These are phyloP conservation scores for Chelonus insularis DNA, from an alignment of 1,140 invertebrate genomes.

Conservation along the genomic window DNA sequence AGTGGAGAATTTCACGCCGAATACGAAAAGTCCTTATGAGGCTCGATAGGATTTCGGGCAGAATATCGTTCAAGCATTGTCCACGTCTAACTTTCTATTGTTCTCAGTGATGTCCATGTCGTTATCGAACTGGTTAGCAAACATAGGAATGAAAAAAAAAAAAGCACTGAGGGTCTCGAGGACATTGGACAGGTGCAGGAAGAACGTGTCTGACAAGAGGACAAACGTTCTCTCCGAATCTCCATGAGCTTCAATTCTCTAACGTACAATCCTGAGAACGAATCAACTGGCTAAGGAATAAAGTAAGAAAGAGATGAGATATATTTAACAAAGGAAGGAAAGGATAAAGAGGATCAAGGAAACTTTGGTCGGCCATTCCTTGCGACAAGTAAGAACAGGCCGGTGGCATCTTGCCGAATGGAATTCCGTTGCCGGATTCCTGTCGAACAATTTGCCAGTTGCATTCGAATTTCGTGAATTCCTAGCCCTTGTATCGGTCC, in stretches of 20 bases:
- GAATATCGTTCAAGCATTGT: background rate
- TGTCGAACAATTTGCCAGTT: conserved; percentile 52
- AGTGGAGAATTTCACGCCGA: conserved; percentile 23
- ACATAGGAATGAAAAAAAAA: background rate
- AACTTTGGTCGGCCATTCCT: conserved; percentile 33
- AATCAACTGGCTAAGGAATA: too few relatives aligned
- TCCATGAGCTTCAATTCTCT: background rate
- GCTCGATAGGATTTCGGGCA: background rate
- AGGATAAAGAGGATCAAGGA: background rate
- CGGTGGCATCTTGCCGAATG: conserved; percentile 52
- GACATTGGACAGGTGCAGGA: conserved; percentile 11
- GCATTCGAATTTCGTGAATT: conserved; percentile 55
- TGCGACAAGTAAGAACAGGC: conserved; percentile 45
- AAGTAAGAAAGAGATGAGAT: too few relatives aligned
- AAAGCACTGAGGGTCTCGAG: background rate
- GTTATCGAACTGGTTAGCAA: background rate
- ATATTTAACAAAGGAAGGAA: background rate
- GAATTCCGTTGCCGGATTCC: conserved; percentile 50
- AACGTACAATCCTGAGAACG: too few relatives aligned
- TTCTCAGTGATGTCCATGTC: background rate
- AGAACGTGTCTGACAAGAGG: background rate
- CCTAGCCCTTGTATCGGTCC: conserved; percentile 48
- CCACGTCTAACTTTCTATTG: conserved; percentile 12
- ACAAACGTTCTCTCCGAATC: background rate
- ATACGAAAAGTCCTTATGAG: conserved; percentile 4